These are phyloP conservation scores for Oplegnathus fasciatus DNA, from an alignment of 2,113 vertebrate species.

Conservation along the genomic window DNA sequence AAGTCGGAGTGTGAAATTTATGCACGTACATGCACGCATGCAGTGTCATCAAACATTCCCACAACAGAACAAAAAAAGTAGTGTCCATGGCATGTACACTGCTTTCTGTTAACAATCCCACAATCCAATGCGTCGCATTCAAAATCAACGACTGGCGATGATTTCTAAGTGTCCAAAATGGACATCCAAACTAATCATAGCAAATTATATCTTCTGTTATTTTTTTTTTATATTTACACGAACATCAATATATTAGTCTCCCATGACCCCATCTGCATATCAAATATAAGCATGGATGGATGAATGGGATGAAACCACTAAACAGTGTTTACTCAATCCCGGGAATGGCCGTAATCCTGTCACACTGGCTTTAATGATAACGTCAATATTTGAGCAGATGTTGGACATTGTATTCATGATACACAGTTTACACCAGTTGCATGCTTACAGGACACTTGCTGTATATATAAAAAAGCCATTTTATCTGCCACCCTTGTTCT, in stretches of 20 bases:
- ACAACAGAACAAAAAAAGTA: neutral
- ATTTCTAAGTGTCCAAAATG: too few species aligned
- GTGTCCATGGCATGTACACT: too few species aligned
- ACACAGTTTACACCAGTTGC: neutral
- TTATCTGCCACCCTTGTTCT: neutral
- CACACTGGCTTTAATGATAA: constrained; percentile 4
- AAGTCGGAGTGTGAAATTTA: too few species aligned
- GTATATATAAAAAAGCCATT: neutral
- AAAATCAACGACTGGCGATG: too few species aligned
- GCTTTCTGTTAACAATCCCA: too few species aligned
- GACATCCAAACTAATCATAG: too few species aligned
- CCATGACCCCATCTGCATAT: neutral
- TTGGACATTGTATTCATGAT: neutral
- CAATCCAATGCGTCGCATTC: too few species aligned
- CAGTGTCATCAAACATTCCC: neutral
- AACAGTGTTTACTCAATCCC: neutral
- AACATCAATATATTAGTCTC: neutral
- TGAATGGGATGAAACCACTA: neutral
- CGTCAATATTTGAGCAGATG: constrained; percentile 27
- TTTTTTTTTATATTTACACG: neutral
- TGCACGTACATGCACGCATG: too few species aligned
- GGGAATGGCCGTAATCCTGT: neutral
- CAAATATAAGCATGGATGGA: neutral
- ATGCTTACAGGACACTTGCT: neutral
- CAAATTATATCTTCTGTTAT: neutral